Base-by-base conservation (phyloP, 2,113 vertebrate genomes). In the Xyliphius kryptos region DNA sequence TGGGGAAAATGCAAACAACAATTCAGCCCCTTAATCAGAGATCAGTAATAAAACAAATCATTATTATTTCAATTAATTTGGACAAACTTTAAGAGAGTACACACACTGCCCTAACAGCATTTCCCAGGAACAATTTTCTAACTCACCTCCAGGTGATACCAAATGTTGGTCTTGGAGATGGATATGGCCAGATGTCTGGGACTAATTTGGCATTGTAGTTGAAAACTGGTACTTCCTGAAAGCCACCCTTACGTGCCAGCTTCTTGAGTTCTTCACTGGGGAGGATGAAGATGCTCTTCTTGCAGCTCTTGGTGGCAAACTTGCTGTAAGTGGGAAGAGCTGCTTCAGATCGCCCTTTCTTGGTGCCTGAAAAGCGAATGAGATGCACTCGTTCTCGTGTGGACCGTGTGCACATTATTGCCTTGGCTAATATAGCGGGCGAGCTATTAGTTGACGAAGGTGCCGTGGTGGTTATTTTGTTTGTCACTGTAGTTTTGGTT, bases 271-370 rank as follows among this genome's bases (percentile, higher is more conserved):
- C 92, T 46, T 96, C 92, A 0, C 90, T 90, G 6, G 93, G 96
- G 67, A 99, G 85, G 53, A 99, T 92, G 61, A 99, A 99, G 68
- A 99, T 97, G 76, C 96, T 99, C 82, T 94, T 99, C 74, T 89
- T 93, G 82, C 80, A 90, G 85, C 93, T 99, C 80, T 97, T 98
- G 66, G 96, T 98, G 76, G 95, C 76, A 74, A 98, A 99, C 79
- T 97, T 98, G 74, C 96, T 88, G 0, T 99, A 97, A 6, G 94
- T 95, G 0, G 95, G 96, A 63, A 99, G 89, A 5, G 96, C 96
- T 1, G 93, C 94, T 68, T 93, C 93, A 1, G 95, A 98, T 36
- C 94, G 91, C 0, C 80, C 81, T 83, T 97, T 99, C 80, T 95
- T 97, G 37, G 91, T 89, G 70, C 86, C 89, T 20, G 91, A 78